A percentile compares a stretch with the other conserved stretches of the same genome.
Evolutionary conservation across 2,888 invertebrate genomes (phyloP).

Genomic region (Sphaerophoria taeniata): DNA sequence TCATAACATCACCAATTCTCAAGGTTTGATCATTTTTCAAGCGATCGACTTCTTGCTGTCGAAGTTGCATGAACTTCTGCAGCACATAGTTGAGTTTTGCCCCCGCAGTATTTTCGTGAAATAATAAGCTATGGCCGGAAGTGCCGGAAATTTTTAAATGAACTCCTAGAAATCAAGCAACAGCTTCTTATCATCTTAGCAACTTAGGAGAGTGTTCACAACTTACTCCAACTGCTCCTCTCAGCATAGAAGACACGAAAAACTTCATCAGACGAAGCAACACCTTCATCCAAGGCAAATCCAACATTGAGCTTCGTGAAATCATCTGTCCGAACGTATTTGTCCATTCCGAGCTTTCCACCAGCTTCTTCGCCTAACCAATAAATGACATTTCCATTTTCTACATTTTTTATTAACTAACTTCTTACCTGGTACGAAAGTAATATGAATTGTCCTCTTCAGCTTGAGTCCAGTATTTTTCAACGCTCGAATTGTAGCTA

Average conservation of each 20-base stretch:
- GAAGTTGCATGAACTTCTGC: constrained; percentile 86
- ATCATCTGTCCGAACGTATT: constrained; percentile 86
- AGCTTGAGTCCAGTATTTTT: constrained; percentile 84
- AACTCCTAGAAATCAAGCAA: constrained; percentile 70
- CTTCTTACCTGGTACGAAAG: constrained; percentile 88
- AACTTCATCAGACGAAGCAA: constrained; percentile 87
- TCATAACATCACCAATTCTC: constrained; percentile 87
- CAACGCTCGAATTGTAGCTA: constrained; percentile 88
- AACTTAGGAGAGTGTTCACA: not conserved
- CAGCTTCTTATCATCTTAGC: not conserved
- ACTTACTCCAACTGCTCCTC: constrained; percentile 87
- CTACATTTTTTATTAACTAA: not conserved
- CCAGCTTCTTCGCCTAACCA: constrained; percentile 85
- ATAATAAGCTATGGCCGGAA: constrained; percentile 90
- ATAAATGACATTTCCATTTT: not conserved
- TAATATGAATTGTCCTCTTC: constrained; percentile 87
- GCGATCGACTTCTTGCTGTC: constrained; percentile 85
- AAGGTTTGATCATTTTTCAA: constrained; percentile 81
- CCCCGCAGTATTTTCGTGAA: constrained; percentile 87
- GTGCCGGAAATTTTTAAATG: constrained; percentile 85
- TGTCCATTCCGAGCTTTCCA: constrained; percentile 87
- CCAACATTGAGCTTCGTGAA: constrained; percentile 89
- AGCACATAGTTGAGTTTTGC: constrained; percentile 87
- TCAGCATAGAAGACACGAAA: constrained; percentile 86
- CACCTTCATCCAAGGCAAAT: constrained; percentile 91